phyloP scores from a whole-genome alignment of 2,797 vertebrate genomes.

The Gouania willdenowi region DNA sequence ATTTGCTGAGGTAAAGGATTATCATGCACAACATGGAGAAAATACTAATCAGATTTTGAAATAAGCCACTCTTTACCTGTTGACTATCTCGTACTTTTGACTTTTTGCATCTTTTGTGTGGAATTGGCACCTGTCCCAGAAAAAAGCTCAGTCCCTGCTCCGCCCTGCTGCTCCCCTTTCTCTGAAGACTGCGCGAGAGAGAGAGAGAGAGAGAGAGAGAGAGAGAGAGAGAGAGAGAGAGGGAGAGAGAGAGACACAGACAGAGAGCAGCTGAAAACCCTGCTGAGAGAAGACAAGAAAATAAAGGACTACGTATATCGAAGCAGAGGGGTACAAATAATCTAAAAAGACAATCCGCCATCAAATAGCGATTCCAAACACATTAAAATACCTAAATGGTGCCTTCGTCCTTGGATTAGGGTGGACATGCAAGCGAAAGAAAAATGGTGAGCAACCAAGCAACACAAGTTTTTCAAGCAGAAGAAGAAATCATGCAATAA shows the following conservation, averaged over 20 bases:
- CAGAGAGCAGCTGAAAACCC: conserved; percentile 60
- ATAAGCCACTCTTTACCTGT: conserved; percentile 53
- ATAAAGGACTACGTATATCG: too few relatives aligned
- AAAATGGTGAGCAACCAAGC: conserved; percentile 27
- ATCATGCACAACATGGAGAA: conserved; percentile 36
- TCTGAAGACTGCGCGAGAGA: conserved; percentile 70
- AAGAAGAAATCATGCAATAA: conserved; percentile 4
- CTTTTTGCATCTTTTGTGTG: conserved; percentile 93
- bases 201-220: conserved; percentile 48
- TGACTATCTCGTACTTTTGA: conserved; percentile 77
- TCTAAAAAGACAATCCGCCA: too few relatives aligned
- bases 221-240: conserved; percentile 43
- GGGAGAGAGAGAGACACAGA: conserved; percentile 36
- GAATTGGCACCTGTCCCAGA: conserved; percentile 97
- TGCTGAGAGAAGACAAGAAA: conserved; percentile 58
- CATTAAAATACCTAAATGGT: too few relatives aligned
- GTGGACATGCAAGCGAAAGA: conserved; percentile 26
- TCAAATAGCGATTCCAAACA: too few relatives aligned
- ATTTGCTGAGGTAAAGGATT: conserved; percentile 33
- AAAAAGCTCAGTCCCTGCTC: conserved; percentile 78
- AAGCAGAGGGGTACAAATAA: too few relatives aligned
- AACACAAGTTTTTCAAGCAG: conserved; percentile 28
- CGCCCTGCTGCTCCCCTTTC: conserved; percentile 77
- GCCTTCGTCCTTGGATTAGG: conserved; percentile 47
- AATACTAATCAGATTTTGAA: conserved; percentile 52